A percentile compares a stretch with the other conserved stretches of the same genome.
phyloP scores from a whole-genome alignment of 1,140 invertebrate species.

The Saxidomus purpurata region DNA sequence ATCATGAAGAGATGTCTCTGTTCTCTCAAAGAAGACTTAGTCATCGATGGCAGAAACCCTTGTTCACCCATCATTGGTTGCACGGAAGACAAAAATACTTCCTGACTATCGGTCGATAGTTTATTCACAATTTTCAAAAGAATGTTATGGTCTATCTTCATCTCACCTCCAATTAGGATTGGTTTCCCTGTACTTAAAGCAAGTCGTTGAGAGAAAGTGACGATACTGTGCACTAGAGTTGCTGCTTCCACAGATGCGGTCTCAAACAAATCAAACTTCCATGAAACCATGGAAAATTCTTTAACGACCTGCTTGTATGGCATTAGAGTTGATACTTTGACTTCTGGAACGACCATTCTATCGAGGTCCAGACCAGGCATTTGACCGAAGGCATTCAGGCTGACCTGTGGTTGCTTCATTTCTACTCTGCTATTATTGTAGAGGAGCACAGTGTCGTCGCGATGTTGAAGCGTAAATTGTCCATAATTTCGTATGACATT shows the following conservation, averaged over 20 bases:
- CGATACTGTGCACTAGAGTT: constrained; percentile 30
- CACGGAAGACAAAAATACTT: neutral
- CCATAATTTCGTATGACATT: neutral
- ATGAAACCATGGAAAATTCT: constrained; percentile 28
- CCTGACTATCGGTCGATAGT: constrained; percentile 1
- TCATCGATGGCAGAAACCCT: constrained; percentile 33
- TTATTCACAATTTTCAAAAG: constrained; percentile 34
- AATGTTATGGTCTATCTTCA: constrained; percentile 25
- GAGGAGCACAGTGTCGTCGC: constrained; percentile 12
- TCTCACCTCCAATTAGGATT: constrained; percentile 45
- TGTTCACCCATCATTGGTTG: constrained; percentile 8
- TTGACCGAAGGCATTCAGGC: neutral
- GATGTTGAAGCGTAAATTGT: neutral
- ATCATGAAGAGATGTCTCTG: constrained; percentile 44
- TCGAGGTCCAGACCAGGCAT: neutral
- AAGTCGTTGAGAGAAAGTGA: constrained; percentile 42
- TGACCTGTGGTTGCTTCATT: constrained; percentile 11
- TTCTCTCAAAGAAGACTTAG: constrained; percentile 14
- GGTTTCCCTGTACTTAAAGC: constrained; percentile 17
- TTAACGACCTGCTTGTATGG: constrained; percentile 13
- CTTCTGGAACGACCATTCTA: neutral
- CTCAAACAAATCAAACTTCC: constrained; percentile 29
- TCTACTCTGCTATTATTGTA: neutral
- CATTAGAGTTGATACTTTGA: neutral
- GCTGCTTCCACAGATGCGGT: neutral